Conservation (phyloP, 2,888 invertebrate genomes). For the Caenorhabditis japonica region DNA sequence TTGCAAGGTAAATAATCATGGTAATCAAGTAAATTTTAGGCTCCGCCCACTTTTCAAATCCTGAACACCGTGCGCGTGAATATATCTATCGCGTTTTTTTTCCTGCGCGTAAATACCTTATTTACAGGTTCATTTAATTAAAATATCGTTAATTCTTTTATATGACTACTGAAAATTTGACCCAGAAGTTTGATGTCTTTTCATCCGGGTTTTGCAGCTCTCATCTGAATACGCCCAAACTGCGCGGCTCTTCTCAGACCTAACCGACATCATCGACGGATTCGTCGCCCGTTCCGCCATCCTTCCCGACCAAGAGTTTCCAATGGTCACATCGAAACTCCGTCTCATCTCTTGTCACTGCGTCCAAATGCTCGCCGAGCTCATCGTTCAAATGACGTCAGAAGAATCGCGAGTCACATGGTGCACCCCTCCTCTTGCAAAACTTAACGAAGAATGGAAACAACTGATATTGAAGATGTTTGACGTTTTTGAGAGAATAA, state of each 20-base stretch:
- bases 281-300: constrained; percentile 7
- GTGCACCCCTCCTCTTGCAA: constrained; percentile 20
- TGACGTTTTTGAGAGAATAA: constrained; percentile 2
- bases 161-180: too few relatives aligned
- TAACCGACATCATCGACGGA: constrained; percentile 1
- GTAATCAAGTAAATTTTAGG: too few relatives aligned
- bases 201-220: constrained; percentile 9
- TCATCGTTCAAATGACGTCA: constrained; percentile 24
- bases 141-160: too few relatives aligned
- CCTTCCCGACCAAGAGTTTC: background rate
- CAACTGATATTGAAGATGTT: constrained; percentile 6
- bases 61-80: background rate
- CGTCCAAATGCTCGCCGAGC: constrained; percentile 14
- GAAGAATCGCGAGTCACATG: constrained; percentile 41
- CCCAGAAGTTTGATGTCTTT: background rate
- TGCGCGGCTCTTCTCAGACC: constrained; percentile 30
- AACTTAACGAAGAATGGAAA: constrained; percentile 34
- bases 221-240: constrained; percentile 39
- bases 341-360: constrained; percentile 33
- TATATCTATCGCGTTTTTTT: background rate
- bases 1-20: too few relatives aligned
- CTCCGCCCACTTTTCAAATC: too few relatives aligned
- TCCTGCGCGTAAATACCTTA: too few relatives aligned
- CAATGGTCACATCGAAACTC: constrained; percentile 13
- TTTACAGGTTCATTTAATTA: too few relatives aligned